A percentile compares a stretch with the other conserved stretches of the same genome.
Conservation (phyloP, 2,888 invertebrate species). For the Lingula anatina region DNA sequence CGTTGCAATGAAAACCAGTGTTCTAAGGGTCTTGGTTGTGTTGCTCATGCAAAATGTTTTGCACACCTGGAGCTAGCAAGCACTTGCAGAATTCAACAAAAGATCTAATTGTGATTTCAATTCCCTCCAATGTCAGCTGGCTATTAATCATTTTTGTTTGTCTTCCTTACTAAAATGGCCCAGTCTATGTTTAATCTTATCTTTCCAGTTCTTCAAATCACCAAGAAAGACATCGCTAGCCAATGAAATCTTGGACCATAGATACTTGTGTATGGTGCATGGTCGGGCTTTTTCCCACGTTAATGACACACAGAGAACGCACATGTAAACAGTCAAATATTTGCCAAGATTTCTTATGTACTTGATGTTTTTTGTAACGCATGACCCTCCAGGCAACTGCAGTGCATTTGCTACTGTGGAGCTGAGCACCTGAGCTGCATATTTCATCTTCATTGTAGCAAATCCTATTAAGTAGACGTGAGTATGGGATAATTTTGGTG, state of each 20-base stretch:
- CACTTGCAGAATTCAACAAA: background rate
- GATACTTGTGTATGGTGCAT: background rate
- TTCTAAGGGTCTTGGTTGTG: background rate
- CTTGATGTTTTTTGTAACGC: background rate
- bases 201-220: background rate
- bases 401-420: constrained; percentile 10
- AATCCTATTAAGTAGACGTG: constrained; percentile 8
- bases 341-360: background rate
- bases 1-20: background rate
- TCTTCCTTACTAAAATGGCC: background rate
- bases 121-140: background rate
- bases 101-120: background rate
- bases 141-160: background rate
- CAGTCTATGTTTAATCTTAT: background rate
- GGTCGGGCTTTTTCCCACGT: background rate
- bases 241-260: background rate
- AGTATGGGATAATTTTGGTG: constrained; percentile 7
- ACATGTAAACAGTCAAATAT: background rate
- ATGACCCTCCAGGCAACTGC: constrained; percentile 2
- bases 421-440: constrained; percentile 10
- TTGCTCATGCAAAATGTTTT: background rate
- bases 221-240: background rate
- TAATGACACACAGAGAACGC: background rate
- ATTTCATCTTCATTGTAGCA: background rate
- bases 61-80: background rate